Conservation (phyloP, 2,888 invertebrate genomes). For the Caenorhabditis angaria region DNA sequence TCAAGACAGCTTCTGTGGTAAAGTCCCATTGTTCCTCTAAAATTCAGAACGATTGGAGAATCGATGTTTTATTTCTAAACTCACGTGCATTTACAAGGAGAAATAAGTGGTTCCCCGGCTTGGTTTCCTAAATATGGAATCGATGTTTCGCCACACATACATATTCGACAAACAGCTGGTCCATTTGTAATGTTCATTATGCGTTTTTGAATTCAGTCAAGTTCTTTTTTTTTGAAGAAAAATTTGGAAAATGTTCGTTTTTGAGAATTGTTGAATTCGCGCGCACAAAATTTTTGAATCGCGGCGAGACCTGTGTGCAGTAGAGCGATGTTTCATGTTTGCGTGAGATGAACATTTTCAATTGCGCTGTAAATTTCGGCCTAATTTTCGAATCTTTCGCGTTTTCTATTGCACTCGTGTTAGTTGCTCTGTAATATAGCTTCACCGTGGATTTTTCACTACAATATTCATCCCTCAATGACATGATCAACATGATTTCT, state of each 20-base stretch:
- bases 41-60: not conserved
- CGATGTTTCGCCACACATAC: constrained; percentile 75
- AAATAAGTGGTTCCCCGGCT: constrained; percentile 75
- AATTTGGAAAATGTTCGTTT: not conserved
- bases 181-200: constrained; percentile 38
- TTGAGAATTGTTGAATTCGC: not conserved
- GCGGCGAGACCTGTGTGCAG: not conserved
- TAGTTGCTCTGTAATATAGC: not conserved
- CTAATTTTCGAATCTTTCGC: not conserved
- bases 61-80: not conserved
- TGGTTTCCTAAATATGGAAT: constrained; percentile 49
- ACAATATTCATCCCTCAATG: too few relatives aligned
- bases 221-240: not conserved
- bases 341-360: not conserved
- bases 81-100: constrained; percentile 76
- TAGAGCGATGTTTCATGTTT: not conserved
- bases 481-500: too few relatives aligned
- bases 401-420: not conserved
- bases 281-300: not conserved
- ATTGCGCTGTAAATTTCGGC: not conserved
- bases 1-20: constrained; percentile 82
- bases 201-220: not conserved
- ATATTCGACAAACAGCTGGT: constrained; percentile 75
- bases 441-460: too few relatives aligned
- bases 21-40: constrained; percentile 79